Conservation (phyloP, 2,797 vertebrate genomes). For the Melanotaenia pygmaea region DNA sequence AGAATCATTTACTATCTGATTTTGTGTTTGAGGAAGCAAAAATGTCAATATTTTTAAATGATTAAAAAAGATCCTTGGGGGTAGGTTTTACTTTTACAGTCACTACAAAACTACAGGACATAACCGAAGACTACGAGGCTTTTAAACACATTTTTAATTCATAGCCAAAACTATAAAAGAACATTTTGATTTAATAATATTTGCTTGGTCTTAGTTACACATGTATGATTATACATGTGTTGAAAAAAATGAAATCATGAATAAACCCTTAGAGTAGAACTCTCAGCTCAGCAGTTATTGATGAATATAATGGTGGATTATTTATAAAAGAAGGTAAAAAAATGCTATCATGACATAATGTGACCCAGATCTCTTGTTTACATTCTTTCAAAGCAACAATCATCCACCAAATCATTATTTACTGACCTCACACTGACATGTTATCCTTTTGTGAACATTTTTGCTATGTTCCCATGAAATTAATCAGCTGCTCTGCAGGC, state of each 20-base stretch:
- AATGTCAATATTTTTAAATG: conserved; percentile 63
- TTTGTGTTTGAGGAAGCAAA: conserved; percentile 46
- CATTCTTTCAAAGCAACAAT: conserved; percentile 33
- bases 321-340: conserved; percentile 10
- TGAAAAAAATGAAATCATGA: neutral
- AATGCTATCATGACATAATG: neutral
- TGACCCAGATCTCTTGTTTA: conserved; percentile 35
- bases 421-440: conserved; percentile 32
- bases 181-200: neutral
- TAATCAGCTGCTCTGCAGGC: conserved; percentile 53
- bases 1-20: conserved; percentile 65
- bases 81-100: conserved; percentile 31
- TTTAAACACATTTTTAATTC: neutral
- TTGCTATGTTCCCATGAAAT: conserved; percentile 66
- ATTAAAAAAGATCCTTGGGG: conserved; percentile 62
- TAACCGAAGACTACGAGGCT: too few species aligned
- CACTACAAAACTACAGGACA: too few species aligned
- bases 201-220: too few species aligned
- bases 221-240: too few species aligned
- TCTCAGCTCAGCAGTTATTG: neutral
- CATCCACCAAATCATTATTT: conserved; percentile 26
- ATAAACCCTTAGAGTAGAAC: neutral
- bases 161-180: neutral
- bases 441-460: conserved; percentile 54
- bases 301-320: neutral